Conservation (phyloP, 1,140 invertebrate genomes). For the Drosophila tani region DNA sequence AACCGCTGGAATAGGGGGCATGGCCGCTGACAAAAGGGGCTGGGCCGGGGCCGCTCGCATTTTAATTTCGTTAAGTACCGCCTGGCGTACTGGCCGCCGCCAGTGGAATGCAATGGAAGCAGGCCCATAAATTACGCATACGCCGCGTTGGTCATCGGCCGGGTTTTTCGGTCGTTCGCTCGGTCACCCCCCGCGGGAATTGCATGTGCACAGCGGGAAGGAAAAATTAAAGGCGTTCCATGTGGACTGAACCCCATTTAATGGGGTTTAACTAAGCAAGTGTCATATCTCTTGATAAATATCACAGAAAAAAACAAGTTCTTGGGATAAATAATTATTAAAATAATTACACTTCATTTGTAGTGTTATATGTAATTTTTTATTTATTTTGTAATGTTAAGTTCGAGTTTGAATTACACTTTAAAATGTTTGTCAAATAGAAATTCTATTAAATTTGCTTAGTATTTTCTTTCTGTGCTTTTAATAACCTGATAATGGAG, state of each 20-base stretch:
- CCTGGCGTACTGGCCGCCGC: not conserved
- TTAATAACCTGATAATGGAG: not conserved
- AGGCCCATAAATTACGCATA: conserved; percentile 58
- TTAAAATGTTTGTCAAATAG: too few relatives aligned
- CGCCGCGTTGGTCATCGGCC: conserved; percentile 11
- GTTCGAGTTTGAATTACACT: too few relatives aligned
- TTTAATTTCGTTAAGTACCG: conserved; percentile 70
- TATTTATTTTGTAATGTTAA: too few relatives aligned
- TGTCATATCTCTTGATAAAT: too few relatives aligned
- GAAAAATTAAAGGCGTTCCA: not conserved
- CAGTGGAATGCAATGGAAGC: conserved; percentile 34
- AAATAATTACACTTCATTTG: too few relatives aligned
- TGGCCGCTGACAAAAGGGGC: not conserved
- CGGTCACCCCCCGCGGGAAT: conserved; percentile 3
- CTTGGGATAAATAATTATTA: too few relatives aligned
- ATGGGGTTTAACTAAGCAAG: too few relatives aligned
- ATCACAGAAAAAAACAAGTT: too few relatives aligned
- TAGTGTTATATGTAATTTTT: too few relatives aligned
- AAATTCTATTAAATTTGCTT: too few relatives aligned
- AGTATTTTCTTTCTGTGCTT: not conserved
- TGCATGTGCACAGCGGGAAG: conserved; percentile 24
- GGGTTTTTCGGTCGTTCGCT: not conserved
- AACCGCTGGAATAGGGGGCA: not conserved
- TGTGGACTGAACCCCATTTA: not conserved
- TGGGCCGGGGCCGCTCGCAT: conserved; percentile 15